These are phyloP conservation scores for honey bee (Apis mellifera) DNA, from an alignment of 1,140 invertebrate genomes.

Conservation along the genomic window Amel_HAv3.1 CM009931.2:18845501-18846000, in stretches of 20 bases:
- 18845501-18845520: not conserved
- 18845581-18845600: not conserved
- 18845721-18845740: conserved; percentile 44
- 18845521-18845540: not conserved
- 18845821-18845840: not conserved
- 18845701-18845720: conserved; percentile 44
- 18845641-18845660: not conserved
- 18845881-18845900: not conserved
- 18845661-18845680: not conserved
- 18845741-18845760: conserved; percentile 37
- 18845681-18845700: conserved; percentile 8
- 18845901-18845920: not conserved
- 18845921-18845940: not conserved
- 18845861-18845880: conserved; percentile 15
- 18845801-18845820: not conserved
- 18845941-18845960: not conserved
- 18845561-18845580: not conserved
- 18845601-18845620: not conserved
- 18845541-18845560: not conserved
- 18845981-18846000: conserved; percentile 2
- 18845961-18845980: conserved; percentile 9
- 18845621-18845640: not conserved
- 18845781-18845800: not conserved
- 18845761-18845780: not conserved
- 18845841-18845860: conserved; percentile 17